Percentiles rank a stretch among this genome's conserved stretches.
Conservation (phyloP, 1,140 invertebrate species). For the Anastrepha ludens region DNA sequence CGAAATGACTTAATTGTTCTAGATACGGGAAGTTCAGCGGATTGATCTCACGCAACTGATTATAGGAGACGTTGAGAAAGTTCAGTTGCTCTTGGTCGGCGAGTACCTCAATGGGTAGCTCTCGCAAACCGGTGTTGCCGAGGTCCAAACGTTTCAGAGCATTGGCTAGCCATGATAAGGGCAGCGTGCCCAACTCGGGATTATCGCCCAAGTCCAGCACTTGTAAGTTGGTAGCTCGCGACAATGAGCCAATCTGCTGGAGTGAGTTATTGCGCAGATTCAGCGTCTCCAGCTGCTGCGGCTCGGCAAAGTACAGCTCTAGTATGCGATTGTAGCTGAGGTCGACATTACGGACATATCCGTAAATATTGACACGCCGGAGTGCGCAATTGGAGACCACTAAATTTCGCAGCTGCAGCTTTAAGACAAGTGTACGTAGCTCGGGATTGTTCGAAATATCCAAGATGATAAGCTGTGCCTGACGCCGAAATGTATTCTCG, state of each 20-base stretch:
- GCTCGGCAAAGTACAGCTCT: conserved; percentile 66
- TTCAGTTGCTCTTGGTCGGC: conserved; percentile 61
- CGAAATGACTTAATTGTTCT: conserved; percentile 65
- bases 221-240: conserved; percentile 60
- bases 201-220: conserved; percentile 67
- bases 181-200: conserved; percentile 62
- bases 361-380: conserved; percentile 67
- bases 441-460: conserved; percentile 64
- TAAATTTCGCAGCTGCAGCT: conserved; percentile 58
- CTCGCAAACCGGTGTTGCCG: conserved; percentile 64
- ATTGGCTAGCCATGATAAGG: conserved; percentile 64
- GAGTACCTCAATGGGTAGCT: conserved; percentile 61
- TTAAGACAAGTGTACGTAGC: conserved; percentile 61
- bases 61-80: conserved; percentile 66
- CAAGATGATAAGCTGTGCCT: conserved; percentile 57
- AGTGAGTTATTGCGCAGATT: conserved; percentile 67
- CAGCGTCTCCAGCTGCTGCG: conserved; percentile 63
- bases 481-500: conserved; percentile 63
- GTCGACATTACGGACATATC: conserved; percentile 64
- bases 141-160: conserved; percentile 63
- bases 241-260: conserved; percentile 65
- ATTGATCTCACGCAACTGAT: conserved; percentile 65
- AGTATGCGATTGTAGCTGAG: conserved; percentile 63
- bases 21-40: conserved; percentile 60
- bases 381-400: conserved; percentile 66